phyloP scores from a whole-genome alignment of 1,140 invertebrate species.

The Nixonia krombeini region DNA sequence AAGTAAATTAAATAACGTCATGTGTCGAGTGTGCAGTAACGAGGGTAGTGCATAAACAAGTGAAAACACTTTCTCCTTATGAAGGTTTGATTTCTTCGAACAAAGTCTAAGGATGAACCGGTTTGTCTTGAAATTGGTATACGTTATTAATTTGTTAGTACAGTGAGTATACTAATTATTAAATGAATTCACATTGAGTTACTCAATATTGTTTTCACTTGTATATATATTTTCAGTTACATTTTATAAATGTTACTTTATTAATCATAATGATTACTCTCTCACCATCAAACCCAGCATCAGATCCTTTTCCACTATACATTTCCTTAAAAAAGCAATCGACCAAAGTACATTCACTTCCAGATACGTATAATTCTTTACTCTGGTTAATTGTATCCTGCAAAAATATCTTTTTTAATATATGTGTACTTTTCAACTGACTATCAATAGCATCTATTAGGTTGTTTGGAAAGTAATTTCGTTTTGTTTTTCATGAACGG shows the following conservation, averaged over 20 bases:
- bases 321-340: constrained; percentile 84
- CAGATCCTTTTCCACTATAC: too few species aligned
- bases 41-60: constrained; percentile 26
- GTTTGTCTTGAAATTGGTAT: constrained; percentile 14
- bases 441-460: too few species aligned
- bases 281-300: constrained; percentile 76
- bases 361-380: constrained; percentile 68
- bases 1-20: constrained; percentile 29
- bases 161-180: constrained; percentile 17
- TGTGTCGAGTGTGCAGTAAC: constrained; percentile 9
- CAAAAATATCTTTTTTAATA: too few species aligned
- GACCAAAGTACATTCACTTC: constrained; percentile 79
- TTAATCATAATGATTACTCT: too few species aligned
- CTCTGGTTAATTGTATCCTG: constrained; percentile 77
- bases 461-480: too few species aligned
- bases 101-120: constrained; percentile 12
- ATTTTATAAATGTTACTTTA: too few species aligned
- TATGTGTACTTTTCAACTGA: too few species aligned
- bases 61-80: constrained; percentile 41
- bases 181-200: neutral
- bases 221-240: too few species aligned
- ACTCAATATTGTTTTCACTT: too few species aligned
- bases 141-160: too few species aligned
- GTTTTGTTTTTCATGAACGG: too few species aligned
- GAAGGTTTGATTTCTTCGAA: constrained; percentile 25